Conservation (phyloP, 2,888 invertebrate species). For the Yponomeuta plumbellus region DNA sequence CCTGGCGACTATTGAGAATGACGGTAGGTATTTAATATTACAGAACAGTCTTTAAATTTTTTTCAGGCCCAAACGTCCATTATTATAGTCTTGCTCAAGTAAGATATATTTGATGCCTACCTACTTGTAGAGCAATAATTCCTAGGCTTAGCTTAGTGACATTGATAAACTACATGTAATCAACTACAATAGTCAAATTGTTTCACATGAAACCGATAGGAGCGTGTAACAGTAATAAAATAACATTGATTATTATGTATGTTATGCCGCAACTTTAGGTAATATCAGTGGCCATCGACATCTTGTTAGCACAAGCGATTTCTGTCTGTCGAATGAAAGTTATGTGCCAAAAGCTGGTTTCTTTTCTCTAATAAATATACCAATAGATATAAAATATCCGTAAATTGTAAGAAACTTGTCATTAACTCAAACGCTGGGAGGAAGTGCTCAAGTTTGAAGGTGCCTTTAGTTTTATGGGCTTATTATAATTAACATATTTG, state of each 20-base stretch:
- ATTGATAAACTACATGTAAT: not conserved
- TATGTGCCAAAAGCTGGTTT: slow-evolving; percentile 6
- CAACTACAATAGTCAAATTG: not conserved
- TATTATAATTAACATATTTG: not conserved
- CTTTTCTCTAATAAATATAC: not conserved
- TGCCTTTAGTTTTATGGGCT: not conserved
- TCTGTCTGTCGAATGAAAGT: slow-evolving; percentile 5
- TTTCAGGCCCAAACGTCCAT: too few relatives aligned
- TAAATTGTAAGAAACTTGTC: not conserved
- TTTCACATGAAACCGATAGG: not conserved
- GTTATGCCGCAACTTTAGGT: not conserved
- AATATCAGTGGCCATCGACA: not conserved
- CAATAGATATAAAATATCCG: not conserved
- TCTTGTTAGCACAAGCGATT: slow-evolving; percentile 8
- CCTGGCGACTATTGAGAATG: not conserved
- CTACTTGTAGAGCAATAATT: too few relatives aligned
- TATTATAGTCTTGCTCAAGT: too few relatives aligned
- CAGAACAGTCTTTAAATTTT: too few relatives aligned
- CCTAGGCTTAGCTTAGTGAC: too few relatives aligned
- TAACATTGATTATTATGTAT: not conserved
- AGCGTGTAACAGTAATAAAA: not conserved
- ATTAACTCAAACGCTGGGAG: not conserved
- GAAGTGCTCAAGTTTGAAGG: not conserved
- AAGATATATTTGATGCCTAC: too few relatives aligned
- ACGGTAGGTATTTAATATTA: not conserved